A percentile compares a stretch with the other conserved stretches of the same genome.
phyloP scores from a whole-genome alignment of 2,888 invertebrate genomes.

The Omphaloscelis lunosa region DNA sequence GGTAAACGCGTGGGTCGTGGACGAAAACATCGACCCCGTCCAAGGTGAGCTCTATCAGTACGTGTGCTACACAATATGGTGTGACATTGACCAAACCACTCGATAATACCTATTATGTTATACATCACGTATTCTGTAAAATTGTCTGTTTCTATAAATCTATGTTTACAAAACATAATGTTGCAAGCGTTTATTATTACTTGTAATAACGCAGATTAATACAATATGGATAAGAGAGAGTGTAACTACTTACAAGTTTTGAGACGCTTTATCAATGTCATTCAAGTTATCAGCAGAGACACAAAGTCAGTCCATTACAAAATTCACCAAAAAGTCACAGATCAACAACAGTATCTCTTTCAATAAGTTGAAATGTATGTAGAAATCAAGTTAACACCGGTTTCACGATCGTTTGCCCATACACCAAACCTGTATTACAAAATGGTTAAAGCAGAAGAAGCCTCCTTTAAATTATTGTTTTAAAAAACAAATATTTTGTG shows the following conservation, averaged over 20 bases:
- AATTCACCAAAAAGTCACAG: background rate
- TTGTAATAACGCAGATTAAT: background rate
- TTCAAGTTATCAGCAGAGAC: slow-evolving; percentile 19
- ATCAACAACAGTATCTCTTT: slow-evolving; percentile 23
- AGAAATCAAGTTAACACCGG: slow-evolving; percentile 26
- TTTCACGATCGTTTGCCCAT: slow-evolving; percentile 1
- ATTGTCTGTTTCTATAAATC: background rate
- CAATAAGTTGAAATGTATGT: slow-evolving; percentile 13
- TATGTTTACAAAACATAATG: slow-evolving; percentile 2
- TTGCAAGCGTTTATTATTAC: background rate
- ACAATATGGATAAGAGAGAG: slow-evolving; percentile 17
- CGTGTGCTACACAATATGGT: slow-evolving; percentile 65
- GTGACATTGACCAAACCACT: slow-evolving; percentile 69
- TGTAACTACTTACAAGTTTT: slow-evolving; percentile 12
- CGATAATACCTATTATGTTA: slow-evolving; percentile 41
- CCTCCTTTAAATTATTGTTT: slow-evolving; percentile 5
- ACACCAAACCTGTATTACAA: slow-evolving; percentile 36
- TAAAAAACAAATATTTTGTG: background rate
- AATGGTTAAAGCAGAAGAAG: slow-evolving; percentile 5
- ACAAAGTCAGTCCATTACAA: background rate
- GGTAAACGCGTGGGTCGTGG: slow-evolving; percentile 71
- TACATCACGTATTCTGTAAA: slow-evolving; percentile 15
- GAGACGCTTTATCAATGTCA: slow-evolving; percentile 27
- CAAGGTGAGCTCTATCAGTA: slow-evolving; percentile 81
- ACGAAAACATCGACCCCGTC: slow-evolving; percentile 82